Conservation (phyloP, 2,888 invertebrate species). For the Adineta ricciae region DNA sequence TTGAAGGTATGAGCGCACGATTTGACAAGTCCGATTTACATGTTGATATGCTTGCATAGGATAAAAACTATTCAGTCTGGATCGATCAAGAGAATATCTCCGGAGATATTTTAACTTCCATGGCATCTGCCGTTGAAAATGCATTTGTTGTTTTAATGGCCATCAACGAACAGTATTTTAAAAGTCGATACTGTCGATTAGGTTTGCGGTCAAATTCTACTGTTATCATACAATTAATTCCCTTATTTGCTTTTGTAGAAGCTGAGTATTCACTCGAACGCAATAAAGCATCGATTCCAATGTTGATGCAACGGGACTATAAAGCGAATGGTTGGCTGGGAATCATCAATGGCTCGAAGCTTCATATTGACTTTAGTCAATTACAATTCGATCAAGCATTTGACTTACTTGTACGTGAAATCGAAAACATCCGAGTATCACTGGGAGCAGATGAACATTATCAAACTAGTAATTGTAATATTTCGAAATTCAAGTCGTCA, state of each 20-base stretch:
- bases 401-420: background rate
- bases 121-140: slow-evolving; percentile 24
- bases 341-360: background rate
- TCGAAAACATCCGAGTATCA: background rate
- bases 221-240: too few relatives aligned
- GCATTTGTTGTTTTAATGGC: slow-evolving; percentile 21
- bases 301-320: background rate
- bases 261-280: slow-evolving; percentile 18
- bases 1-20: background rate
- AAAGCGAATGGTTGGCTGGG: slow-evolving; percentile 8
- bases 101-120: background rate
- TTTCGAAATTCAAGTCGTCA: too few relatives aligned
- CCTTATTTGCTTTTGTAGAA: background rate
- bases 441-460: background rate
- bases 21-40: too few relatives aligned
- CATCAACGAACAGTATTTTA: background rate
- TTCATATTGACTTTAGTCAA: background rate
- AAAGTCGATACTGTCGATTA: slow-evolving; percentile 22
- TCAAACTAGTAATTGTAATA: background rate
- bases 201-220: too few relatives aligned
- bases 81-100: background rate
- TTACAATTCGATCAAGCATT: background rate
- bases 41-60: background rate
- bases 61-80: background rate
- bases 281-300: slow-evolving; percentile 16